phyloP scores from a whole-genome alignment of 2,888 invertebrate genomes.

The Apoda limacodes region DNA sequence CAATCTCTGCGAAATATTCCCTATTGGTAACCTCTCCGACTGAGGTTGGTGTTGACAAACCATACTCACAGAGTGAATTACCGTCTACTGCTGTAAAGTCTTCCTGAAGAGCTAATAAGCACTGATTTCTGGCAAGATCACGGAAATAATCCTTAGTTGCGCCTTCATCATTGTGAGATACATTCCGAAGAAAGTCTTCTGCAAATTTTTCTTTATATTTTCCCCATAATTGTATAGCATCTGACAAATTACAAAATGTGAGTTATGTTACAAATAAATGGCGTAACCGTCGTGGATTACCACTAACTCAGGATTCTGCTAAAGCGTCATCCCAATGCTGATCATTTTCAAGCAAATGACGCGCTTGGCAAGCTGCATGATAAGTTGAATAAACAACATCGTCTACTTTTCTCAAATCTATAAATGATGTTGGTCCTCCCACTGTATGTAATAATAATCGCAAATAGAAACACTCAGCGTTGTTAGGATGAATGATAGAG shows the following conservation, averaged over 20 bases:
- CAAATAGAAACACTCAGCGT: slow-evolving; percentile 19
- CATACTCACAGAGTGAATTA: too few species aligned
- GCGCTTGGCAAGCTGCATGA: slow-evolving; percentile 23
- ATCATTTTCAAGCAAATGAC: slow-evolving; percentile 28
- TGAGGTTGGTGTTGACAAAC: too few species aligned
- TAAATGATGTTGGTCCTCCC: slow-evolving; percentile 24
- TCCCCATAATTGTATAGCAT: background rate
- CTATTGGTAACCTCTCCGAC: too few species aligned
- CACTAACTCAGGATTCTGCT: slow-evolving; percentile 17
- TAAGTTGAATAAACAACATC: slow-evolving; percentile 23
- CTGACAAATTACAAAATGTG: slow-evolving; percentile 9
- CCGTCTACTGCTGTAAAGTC: slow-evolving; percentile 8
- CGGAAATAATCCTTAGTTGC: slow-evolving; percentile 9
- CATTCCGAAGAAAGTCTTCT: too few species aligned
- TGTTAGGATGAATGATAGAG: slow-evolving; percentile 16
- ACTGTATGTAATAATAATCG: slow-evolving; percentile 16
- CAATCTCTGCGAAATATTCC: too few species aligned
- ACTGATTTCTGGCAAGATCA: too few species aligned
- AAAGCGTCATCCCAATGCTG: too few species aligned
- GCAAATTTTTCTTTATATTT: too few species aligned
- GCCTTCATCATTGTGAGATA: slow-evolving; percentile 7
- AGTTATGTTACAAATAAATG: too few species aligned
- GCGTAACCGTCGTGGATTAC: too few species aligned
- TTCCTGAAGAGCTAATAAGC: slow-evolving; percentile 8
- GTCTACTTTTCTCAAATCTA: slow-evolving; percentile 24